These are phyloP conservation scores for Dicycla oo DNA, from an alignment of 2,888 invertebrate species.

Conservation along the genomic window DNA sequence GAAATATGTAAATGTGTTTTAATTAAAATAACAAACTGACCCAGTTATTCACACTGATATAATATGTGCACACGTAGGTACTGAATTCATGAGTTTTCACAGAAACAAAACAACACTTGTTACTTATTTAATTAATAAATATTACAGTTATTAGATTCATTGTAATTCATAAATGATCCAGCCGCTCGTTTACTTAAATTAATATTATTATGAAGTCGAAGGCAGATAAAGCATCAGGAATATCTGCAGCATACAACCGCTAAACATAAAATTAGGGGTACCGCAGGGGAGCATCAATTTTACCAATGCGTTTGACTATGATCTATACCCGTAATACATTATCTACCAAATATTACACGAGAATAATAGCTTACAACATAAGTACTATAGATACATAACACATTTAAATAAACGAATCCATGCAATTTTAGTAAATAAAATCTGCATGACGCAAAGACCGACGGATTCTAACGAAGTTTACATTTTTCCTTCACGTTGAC, in stretches of 20 bases:
- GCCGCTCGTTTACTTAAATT: constrained; percentile 40
- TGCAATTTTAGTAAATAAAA: constrained; percentile 21
- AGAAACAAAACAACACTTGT: constrained; percentile 31
- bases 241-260: background rate
- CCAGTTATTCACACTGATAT: background rate
- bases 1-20: constrained; percentile 65
- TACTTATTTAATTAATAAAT: constrained; percentile 32
- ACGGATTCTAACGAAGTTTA: constrained; percentile 31
- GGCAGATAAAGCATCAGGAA: constrained; percentile 17
- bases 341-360: constrained; percentile 20
- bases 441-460: constrained; percentile 6
- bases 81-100: background rate
- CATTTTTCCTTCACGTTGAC: constrained; percentile 73
- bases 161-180: constrained; percentile 49
- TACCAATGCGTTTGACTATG: constrained; percentile 31
- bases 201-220: constrained; percentile 13
- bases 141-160: constrained; percentile 25
- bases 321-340: constrained; percentile 13
- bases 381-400: constrained; percentile 21
- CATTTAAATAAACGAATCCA: constrained; percentile 24
- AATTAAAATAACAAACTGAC: constrained; percentile 46
- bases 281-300: constrained; percentile 23
- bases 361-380: constrained; percentile 23
- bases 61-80: background rate
- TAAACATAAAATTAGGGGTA: background rate